Conservation (phyloP, 2,888 invertebrate genomes). For the Vanessa cardui region DNA sequence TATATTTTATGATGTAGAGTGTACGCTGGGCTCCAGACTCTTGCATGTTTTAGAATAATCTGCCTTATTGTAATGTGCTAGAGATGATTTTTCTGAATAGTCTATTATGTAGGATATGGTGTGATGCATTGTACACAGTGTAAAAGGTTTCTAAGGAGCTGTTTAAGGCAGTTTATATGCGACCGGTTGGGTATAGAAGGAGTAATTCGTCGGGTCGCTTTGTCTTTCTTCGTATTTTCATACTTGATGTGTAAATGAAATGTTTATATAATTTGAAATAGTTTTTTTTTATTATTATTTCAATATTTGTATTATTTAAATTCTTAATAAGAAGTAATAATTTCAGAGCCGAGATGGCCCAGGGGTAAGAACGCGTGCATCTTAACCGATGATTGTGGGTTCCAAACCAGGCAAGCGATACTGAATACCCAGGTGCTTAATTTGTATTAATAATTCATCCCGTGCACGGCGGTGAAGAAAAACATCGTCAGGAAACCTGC, state of each 20-base stretch:
- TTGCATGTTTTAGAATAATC: background rate
- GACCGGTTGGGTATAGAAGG: constrained; percentile 44
- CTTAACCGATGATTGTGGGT: no score
- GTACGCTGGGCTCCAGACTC: constrained; percentile 63
- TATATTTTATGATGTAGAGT: constrained; percentile 74
- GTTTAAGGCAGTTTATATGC: constrained; percentile 65
- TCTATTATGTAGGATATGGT: background rate
- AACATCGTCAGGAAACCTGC: no score
- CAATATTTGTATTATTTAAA: constrained; percentile 2
- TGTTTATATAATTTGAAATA: background rate
- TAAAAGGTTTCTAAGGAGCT: constrained; percentile 57
- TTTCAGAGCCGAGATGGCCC: no score
- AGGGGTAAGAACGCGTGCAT: no score
- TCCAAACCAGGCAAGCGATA: no score
- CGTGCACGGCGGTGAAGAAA: no score
- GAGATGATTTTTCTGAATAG: constrained; percentile 31
- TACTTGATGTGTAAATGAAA: constrained; percentile 20
- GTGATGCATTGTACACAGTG: constrained; percentile 41
- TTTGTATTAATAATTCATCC: no score
- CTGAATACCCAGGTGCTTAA: no score
- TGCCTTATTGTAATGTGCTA: constrained; percentile 33
- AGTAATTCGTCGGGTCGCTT: constrained; percentile 50
- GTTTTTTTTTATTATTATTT: background rate
- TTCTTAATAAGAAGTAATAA: background rate
- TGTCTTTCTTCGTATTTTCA: constrained; percentile 38